Evolutionary conservation across 2,113 vertebrate genomes (phyloP), one percentile per base, ranked within the genome.

Genomic region (Pandion haliaetus): DNA sequence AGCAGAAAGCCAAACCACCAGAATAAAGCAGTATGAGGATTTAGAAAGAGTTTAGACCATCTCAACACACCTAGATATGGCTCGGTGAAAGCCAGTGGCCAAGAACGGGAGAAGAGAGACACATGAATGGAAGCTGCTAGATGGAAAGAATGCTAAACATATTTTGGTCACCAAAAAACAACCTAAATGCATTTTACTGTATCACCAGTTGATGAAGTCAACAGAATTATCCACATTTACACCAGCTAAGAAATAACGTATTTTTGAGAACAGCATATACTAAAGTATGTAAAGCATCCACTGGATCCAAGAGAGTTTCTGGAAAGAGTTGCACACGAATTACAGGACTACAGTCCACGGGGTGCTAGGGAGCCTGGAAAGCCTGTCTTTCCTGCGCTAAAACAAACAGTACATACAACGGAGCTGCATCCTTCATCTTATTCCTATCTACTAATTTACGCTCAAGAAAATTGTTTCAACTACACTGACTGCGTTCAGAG

Each of bases 1-100:
- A 95, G 82, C 17, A 80, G 62, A 76, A 90, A 81, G 47, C 24
- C 85, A 92, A 52, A 11, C n/a, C 67, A 61, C 21, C n/a, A 25
- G 6, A 88, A 31, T 16, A 94, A 24, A 0, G 0, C 17, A 45
- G 18, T 21, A 49, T 11, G 16, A 77, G 49, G 36, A 69, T 23
- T 77, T 49, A 91, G 54, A 55, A 92, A 67, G 61, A 32, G 44
- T 17, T 88, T 38, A 88, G 52, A 79, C 11, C n/a, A 55, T 8
- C 32, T 63, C 0, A 0, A 36, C 19, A 57, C 34, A 65, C 11
- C 45, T 14, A 57, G n/a, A 36, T 36, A 79, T 0, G 8, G 20
- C n/a, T 55, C 82, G 70, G 29, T 21, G 73, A 87, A 82, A 77
- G n/a, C 24, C 76, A 83, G 13, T 8, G 47, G 25, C 16, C 9